Conservation (phyloP, 1,140 invertebrate genomes). For the Drosophila kohkoa region DNA sequence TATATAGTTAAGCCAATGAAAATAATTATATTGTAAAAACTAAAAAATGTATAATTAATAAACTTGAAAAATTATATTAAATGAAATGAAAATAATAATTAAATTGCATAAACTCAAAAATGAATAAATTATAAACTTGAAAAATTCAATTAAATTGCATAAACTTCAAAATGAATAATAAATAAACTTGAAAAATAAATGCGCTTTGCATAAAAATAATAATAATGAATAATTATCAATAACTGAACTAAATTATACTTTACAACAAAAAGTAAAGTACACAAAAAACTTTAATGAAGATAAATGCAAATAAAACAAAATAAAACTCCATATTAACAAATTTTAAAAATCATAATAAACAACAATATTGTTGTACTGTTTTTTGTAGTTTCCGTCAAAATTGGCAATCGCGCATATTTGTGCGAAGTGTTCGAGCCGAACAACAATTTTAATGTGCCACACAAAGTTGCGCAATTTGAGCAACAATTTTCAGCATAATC, state of each 20-base stretch:
- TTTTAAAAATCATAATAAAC: background rate
- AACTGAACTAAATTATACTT: background rate
- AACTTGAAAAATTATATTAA: no score
- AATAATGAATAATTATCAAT: conserved; percentile 3
- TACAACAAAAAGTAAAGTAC: background rate
- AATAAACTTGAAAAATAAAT: background rate
- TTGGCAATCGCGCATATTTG: conserved; percentile 54
- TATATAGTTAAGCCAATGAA: background rate
- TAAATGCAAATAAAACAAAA: background rate
- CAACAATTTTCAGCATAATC: conserved; percentile 39
- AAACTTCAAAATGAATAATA: background rate
- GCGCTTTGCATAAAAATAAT: background rate
- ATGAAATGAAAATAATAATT: background rate
- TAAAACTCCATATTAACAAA: background rate
- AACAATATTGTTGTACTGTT: background rate
- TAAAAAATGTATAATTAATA: no score
- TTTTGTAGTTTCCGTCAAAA: conserved; percentile 7
- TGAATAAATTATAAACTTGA: no score
- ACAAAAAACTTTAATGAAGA: background rate
- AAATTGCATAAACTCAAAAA: no score
- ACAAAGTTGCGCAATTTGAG: conserved; percentile 60
- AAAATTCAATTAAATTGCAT: no score
- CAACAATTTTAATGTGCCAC: conserved; percentile 40
- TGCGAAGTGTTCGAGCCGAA: conserved; percentile 45
- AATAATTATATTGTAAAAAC: no score